Evolutionary conservation across 2,113 vertebrate genomes (phyloP).

Genomic region (Furnarius figulus): DNA sequence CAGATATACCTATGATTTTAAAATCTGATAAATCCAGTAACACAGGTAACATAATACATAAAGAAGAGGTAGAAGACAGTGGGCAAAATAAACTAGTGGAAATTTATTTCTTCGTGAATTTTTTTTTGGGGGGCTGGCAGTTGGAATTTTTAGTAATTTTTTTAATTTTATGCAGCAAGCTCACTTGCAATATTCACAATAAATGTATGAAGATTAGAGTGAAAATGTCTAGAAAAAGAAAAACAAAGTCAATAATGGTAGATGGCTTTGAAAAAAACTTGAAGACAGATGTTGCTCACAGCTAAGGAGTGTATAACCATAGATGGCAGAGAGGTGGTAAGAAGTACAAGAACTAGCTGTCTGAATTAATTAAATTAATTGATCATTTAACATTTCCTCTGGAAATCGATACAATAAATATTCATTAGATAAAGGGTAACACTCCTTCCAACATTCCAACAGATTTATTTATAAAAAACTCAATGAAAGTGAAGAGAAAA

Average conservation of each 20-base stretch:
- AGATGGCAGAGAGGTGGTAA: background rate
- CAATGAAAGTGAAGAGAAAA: background rate
- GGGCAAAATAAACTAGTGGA: rapidly evolving
- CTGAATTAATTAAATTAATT: background rate
- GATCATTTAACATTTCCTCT: background rate
- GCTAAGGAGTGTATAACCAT: background rate
- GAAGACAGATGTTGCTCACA: rapidly evolving
- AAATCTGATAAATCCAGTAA: background rate
- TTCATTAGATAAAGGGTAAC: background rate
- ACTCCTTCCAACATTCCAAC: background rate
- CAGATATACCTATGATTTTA: background rate
- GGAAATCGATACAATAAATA: background rate
- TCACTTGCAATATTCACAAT: background rate
- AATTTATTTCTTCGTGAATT: background rate
- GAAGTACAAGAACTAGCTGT: background rate
- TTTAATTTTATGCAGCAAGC: background rate
- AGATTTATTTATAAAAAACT: background rate
- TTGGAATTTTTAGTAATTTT: rapidly evolving
- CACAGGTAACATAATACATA: background rate
- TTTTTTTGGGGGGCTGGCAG: rapidly evolving
- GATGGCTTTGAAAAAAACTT: background rate
- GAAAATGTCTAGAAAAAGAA: background rate
- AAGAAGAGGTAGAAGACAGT: background rate
- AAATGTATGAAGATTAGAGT: background rate
- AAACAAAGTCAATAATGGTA: background rate